Conservation (phyloP, 2,888 invertebrate species). For the Macroteleia sp. region DNA sequence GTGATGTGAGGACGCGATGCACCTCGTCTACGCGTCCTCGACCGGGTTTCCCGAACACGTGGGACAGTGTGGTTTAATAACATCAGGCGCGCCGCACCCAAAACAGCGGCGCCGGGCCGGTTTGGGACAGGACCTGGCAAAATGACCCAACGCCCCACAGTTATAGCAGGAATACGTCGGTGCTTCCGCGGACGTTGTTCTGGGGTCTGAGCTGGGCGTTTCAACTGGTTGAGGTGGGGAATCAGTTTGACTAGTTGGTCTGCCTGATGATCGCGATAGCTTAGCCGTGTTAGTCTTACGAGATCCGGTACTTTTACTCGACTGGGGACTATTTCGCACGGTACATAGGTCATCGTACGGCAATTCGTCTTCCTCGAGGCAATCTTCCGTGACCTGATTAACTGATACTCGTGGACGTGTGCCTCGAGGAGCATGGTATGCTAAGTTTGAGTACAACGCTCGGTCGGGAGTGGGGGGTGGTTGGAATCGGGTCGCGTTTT, state of each 20-base stretch:
- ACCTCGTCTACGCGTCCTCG: no score
- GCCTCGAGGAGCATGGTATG: background rate
- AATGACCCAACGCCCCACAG: background rate
- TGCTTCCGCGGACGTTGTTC: background rate
- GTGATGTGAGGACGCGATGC: no score
- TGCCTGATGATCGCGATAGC: background rate
- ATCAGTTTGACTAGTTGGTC: no score
- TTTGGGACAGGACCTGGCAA: background rate
- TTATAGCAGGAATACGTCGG: background rate
- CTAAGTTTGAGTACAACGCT: background rate
- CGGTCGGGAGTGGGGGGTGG: background rate
- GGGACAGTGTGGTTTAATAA: background rate
- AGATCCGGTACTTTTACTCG: no score
- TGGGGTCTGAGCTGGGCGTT: no score
- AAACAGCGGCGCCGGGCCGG: background rate
- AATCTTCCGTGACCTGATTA: background rate
- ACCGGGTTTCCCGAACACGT: slow-evolving; percentile 13
- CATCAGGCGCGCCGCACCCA: background rate
- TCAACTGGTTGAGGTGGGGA: background rate
- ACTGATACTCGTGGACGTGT: background rate
- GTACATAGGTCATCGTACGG: no score
- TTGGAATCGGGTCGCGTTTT: background rate
- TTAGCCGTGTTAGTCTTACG: background rate
- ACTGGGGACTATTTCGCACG: no score
- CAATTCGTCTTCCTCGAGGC: background rate